A percentile compares a stretch with the other conserved stretches of the same genome.
Evolutionary conservation across 2,888 invertebrate species (phyloP).

Genomic region (Eustalomyia histrio): DNA sequence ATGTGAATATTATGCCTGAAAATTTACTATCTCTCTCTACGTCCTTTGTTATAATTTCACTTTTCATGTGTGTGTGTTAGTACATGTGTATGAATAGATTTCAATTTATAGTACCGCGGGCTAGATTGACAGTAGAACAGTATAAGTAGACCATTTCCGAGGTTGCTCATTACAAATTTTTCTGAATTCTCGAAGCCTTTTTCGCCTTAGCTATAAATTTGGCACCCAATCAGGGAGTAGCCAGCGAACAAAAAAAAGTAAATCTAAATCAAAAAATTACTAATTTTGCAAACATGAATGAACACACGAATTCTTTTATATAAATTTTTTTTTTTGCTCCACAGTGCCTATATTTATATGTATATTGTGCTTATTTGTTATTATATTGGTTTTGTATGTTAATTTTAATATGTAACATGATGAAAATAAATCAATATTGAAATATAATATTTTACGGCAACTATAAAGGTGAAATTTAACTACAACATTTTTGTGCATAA

Average conservation of each 20-base stretch:
- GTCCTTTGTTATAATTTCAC: neutral
- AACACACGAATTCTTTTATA: no score
- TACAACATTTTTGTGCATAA: neutral
- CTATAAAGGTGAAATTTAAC: neutral
- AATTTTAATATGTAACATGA: neutral
- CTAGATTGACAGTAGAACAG: neutral
- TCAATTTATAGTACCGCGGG: neutral
- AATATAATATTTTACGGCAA: conserved; percentile 13
- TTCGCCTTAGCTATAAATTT: no score
- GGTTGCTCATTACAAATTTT: no score
- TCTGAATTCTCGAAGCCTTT: no score
- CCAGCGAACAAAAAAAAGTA: no score
- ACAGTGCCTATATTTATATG: neutral
- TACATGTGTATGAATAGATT: neutral
- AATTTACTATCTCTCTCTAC: neutral
- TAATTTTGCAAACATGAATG: no score
- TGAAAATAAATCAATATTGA: conserved; percentile 27
- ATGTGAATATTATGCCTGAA: neutral
- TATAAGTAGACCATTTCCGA: no score
- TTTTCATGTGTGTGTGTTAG: neutral
- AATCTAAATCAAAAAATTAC: no score
- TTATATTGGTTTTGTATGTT: neutral
- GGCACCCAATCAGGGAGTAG: no score
- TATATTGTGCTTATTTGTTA: neutral
- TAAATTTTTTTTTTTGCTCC: neutral